Evolutionary conservation across 2,113 vertebrate species (phyloP), one percentile per base, ranked within the genome.

Genomic region (Caloenas nicobarica): DNA sequence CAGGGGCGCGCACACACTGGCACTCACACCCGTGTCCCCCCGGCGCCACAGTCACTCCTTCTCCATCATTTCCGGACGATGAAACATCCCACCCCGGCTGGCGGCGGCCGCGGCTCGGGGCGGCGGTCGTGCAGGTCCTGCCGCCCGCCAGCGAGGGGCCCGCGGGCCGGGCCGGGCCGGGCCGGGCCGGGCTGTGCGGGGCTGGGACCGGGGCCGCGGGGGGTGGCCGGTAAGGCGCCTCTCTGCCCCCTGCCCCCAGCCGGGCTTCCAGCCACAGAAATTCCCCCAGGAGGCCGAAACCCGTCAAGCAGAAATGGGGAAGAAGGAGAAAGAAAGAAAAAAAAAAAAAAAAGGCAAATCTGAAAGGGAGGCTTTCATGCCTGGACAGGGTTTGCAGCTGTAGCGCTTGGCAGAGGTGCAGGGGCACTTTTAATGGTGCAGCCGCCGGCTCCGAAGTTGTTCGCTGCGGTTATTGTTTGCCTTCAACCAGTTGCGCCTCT

Each of bases 1-100:
- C 51, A 46, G 50, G 44, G 53, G 33, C 50, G 48, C 76, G 25
- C 72, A 66, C 16, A 19, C 14, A 10, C 36, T 11, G 61, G 21
- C 85, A 65, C 85, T 92, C 91, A 53, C 81, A 29, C 38, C 34
- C 86, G 48, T 13, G 72, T 24, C 48, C 54, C 80, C 40, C 31
- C 51, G 61, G 68, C 42, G 66, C 72, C 34, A 77, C 91, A 50
- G 89, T 85, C 36, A 70, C 82, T 91, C 79, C 97, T 98, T 94
- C 98, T 98, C 96, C 98, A 98, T 99, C 98, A 98, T 97, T 98
- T 99, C 99, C 98, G 98, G 98, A 98, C 98, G 96, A 94, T 97
- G 91, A 92, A 97, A 88, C 91, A 92, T 90, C 94, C 97, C 95
- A 56, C 97, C 90, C 84, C 96, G 97, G 93, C 95, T 54, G 73